A percentile compares a stretch with the other conserved stretches of the same genome.
Evolutionary conservation across 1,140 invertebrate genomes (phyloP).

Genomic region (Drosophila rhopaloa): DNA sequence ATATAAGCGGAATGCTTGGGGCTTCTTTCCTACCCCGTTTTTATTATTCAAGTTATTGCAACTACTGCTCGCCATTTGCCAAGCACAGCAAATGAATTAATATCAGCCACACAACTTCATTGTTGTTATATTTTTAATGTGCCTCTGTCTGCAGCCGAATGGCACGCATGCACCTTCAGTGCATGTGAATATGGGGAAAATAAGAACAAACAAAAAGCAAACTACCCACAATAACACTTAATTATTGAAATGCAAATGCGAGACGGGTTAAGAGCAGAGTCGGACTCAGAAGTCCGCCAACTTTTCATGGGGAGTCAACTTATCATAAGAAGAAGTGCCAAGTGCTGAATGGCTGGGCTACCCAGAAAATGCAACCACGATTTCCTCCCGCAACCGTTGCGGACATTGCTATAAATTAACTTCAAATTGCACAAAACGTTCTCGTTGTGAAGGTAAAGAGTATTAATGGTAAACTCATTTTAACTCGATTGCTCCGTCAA

Average conservation of each 20-base stretch:
- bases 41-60: conserved; percentile 27
- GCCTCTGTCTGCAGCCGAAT: conserved; percentile 42
- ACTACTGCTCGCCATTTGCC: conserved; percentile 15
- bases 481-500: background rate
- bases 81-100: conserved; percentile 57
- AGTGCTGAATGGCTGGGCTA: conserved; percentile 3
- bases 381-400: background rate
- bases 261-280: conserved; percentile 26
- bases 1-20: conserved; percentile 21
- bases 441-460: background rate
- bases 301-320: conserved; percentile 48
- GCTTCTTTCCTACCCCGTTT: background rate
- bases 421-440: background rate
- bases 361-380: conserved; percentile 5
- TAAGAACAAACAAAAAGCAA: conserved; percentile 47
- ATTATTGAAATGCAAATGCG: conserved; percentile 71
- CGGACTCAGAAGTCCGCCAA: conserved; percentile 49
- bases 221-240: conserved; percentile 70
- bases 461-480: conserved; percentile 4
- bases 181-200: conserved; percentile 6
- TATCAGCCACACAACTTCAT: conserved; percentile 57
- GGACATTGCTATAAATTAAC: conserved; percentile 3
- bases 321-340: conserved; percentile 15
- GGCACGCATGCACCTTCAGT: conserved; percentile 48
- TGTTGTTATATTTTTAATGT: conserved; percentile 62